Evolutionary conservation across 2,797 vertebrate species (phyloP).

Genomic region (Silurus aristotelis): DNA sequence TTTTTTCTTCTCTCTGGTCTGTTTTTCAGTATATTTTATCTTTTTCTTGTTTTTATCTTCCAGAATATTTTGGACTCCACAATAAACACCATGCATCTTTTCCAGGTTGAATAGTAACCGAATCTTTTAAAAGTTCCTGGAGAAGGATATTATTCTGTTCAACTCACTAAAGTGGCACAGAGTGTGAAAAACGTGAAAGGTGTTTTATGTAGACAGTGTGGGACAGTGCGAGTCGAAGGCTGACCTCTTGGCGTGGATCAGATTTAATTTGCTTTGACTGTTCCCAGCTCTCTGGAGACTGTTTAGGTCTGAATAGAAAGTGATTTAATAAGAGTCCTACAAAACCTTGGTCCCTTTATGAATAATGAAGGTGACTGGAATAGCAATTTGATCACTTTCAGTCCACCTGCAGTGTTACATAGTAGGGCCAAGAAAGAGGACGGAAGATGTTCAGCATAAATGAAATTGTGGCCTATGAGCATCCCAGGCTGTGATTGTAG

Average conservation of each 20-base stretch:
- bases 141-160: constrained; percentile 10
- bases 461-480: background rate
- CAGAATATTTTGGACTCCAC: background rate
- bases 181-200: constrained; percentile 18
- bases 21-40: background rate
- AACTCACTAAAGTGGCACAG: background rate
- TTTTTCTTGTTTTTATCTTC: background rate
- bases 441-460: constrained; percentile 8
- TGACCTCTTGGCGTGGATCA: constrained; percentile 64
- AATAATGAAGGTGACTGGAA: constrained; percentile 57
- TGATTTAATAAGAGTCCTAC: constrained; percentile 55
- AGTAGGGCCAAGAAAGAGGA: background rate
- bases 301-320: constrained; percentile 54
- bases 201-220: constrained; percentile 2
- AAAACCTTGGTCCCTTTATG: constrained; percentile 44
- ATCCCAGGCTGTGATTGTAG: background rate
- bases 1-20: too few relatives aligned
- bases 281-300: constrained; percentile 46
- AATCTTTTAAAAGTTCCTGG: background rate
- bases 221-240: constrained; percentile 57
- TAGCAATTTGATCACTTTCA: constrained; percentile 42
- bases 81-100: too few relatives aligned
- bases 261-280: constrained; percentile 65
- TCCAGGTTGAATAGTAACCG: background rate
- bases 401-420: constrained; percentile 36